Evolutionary conservation across 2,888 invertebrate genomes (phyloP), one percentile per base, ranked within the genome.

Genomic region (Heliconius erato): DNA sequence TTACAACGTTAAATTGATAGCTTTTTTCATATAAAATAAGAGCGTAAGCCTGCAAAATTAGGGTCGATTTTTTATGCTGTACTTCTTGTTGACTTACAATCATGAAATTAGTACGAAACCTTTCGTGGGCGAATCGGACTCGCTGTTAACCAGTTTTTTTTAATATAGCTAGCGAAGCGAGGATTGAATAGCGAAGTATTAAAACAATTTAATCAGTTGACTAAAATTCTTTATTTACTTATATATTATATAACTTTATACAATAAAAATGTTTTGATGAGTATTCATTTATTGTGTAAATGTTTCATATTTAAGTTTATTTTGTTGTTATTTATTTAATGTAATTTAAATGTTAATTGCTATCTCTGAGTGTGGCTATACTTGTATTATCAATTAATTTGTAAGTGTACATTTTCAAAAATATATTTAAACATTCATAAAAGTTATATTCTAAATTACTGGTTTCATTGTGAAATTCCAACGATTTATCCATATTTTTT

Each of bases 171-270:
- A 63, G 59, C 59, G 59, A 63, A 63, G 59, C n/a, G 72, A 9
- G 26, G 26, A 6, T 12, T 67, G 67, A 6, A 16, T 16, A 1
- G 28, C 16, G 6, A 67, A 67, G 0, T 63, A 63, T 67, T 67
- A 67, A 40, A 44, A 44, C 26, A 49, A 11, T n/a, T 49, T 44
- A 26, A 26, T 9, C 32, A 49, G 14, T n/a, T 35, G 59, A 76
- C 19, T 32, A 40, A 71, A 44, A 14, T 71, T 71, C 40, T 71
- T 71, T 71, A 71, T 71, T 71, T 71, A 40, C 40, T 71, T 28
- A 67, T 19, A 67, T 28, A 69, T 11, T 16, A 71, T 40, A 71
- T 71, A 71, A 40, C 23, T 40, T n/a, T 71, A 14, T 71, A 71
- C 40, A 71, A 71, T 14, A 40, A n/a, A 40, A 5, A 12, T 35